A percentile compares a stretch with the other conserved stretches of the same genome.
Evolutionary conservation across 2,113 vertebrate genomes (phyloP).

Genomic region (Vicugna pacos): DNA sequence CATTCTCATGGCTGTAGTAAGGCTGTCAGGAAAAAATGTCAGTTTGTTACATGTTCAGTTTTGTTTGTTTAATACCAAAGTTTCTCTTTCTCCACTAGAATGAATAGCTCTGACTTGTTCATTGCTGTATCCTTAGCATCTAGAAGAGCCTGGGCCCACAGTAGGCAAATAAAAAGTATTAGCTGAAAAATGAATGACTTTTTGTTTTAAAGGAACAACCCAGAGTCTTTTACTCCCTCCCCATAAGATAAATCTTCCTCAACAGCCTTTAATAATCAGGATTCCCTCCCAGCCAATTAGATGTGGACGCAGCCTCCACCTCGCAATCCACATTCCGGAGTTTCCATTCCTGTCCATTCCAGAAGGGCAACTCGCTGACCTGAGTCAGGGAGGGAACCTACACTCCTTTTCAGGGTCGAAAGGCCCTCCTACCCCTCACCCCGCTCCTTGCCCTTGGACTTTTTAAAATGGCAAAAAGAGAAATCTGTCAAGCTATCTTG

Average conservation of each 20-base stretch:
- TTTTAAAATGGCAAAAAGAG: conserved; percentile 11
- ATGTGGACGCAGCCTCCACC: background rate
- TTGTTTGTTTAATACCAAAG: background rate
- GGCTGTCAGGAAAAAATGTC: background rate
- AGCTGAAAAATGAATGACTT: background rate
- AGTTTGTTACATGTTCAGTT: background rate
- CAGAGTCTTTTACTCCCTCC: background rate
- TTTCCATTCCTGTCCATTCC: background rate
- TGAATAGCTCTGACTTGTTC: background rate
- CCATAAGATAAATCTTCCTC: conserved; percentile 24
- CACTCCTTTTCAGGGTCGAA: background rate
- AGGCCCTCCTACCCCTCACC: background rate
- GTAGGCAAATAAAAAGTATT: background rate
- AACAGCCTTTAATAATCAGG: background rate
- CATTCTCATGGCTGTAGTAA: background rate
- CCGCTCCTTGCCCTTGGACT: background rate
- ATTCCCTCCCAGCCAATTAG: conserved; percentile 8
- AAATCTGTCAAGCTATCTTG: background rate
- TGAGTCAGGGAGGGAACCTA: background rate
- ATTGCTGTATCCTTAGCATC: background rate
- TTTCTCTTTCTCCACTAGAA: background rate
- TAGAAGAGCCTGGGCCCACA: background rate
- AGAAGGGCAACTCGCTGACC: background rate
- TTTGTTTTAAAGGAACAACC: background rate
- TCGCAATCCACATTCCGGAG: conserved; percentile 61